A percentile compares a stretch with the other conserved stretches of the same genome.
These are phyloP conservation scores for Melikaiella ostensackeni DNA, from an alignment of 2,888 invertebrate genomes.

Conservation along the genomic window DNA sequence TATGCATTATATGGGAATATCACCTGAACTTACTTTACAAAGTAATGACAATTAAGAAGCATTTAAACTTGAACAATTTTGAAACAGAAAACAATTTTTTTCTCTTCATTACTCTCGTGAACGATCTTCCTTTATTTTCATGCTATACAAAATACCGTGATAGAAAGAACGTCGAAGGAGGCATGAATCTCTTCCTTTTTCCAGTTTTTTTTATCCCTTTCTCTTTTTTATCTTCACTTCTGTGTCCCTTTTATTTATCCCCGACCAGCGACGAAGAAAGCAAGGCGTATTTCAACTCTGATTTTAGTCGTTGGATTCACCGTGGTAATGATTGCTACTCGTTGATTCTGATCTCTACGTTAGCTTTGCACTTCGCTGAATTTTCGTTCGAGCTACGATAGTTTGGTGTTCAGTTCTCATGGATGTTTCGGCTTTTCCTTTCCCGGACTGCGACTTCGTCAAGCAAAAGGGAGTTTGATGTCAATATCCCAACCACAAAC, in stretches of 20 bases:
- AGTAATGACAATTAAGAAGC: neutral
- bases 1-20: too few species aligned
- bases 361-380: slow-evolving; percentile 35
- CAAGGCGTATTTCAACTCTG: slow-evolving; percentile 23
- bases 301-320: slow-evolving; percentile 30
- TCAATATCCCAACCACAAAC: slow-evolving; percentile 1
- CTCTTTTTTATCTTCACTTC: slow-evolving; percentile 4
- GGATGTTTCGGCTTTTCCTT: slow-evolving; percentile 26
- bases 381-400: slow-evolving; percentile 35
- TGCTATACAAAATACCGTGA: neutral
- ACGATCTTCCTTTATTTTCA: slow-evolving; percentile 14
- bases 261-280: slow-evolving; percentile 5
- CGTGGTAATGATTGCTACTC: slow-evolving; percentile 21
- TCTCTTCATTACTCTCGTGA: neutral
- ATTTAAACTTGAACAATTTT: too few species aligned
- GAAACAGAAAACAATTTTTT: neutral
- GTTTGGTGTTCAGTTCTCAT: slow-evolving; percentile 19
- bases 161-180: slow-evolving; percentile 1
- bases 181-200: neutral
- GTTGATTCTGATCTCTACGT: slow-evolving; percentile 24
- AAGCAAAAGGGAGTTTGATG: slow-evolving; percentile 3
- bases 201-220: slow-evolving; percentile 29
- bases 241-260: neutral
- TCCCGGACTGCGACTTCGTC: slow-evolving; percentile 19
- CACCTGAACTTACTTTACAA: neutral